These are phyloP conservation scores for Cyrtodaria siliqua DNA, from an alignment of 2,888 invertebrate species.

Conservation along the genomic window DNA sequence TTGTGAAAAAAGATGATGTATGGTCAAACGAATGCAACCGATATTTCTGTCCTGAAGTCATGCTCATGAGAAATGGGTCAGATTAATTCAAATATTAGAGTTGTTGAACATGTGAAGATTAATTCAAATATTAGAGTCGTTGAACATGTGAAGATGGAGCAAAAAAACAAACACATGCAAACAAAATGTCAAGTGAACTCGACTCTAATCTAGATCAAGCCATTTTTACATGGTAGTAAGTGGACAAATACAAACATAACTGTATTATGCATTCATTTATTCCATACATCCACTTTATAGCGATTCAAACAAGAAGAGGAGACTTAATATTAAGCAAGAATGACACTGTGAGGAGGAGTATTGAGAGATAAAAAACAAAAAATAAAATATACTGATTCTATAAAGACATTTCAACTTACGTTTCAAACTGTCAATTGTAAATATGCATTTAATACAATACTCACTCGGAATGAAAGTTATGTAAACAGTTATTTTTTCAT, in stretches of 20 bases:
- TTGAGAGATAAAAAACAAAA: neutral
- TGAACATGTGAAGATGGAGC: too few relatives aligned
- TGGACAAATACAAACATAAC: conserved; percentile 56
- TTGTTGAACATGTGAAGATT: too few relatives aligned
- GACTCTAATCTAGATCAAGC: conserved; percentile 53
- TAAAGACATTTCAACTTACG: too few relatives aligned
- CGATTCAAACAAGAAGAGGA: neutral
- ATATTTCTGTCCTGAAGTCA: neutral
- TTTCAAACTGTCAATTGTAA: too few relatives aligned
- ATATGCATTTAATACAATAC: too few relatives aligned
- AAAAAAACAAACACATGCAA: conserved; percentile 45
- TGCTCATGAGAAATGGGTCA: neutral
- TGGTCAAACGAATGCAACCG: conserved; percentile 60
- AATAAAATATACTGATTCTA: neutral
- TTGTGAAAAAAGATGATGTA: conserved; percentile 33
- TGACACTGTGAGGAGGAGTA: conserved; percentile 18
- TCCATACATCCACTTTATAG: conserved; percentile 73
- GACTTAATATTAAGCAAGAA: conserved; percentile 41
- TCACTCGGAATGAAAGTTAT: too few relatives aligned
- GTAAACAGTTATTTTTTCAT: neutral
- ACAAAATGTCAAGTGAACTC: conserved; percentile 28
- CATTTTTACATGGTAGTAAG: conserved; percentile 39
- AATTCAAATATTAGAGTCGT: too few relatives aligned
- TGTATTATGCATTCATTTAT: conserved; percentile 67
- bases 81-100: too few relatives aligned